Percentiles rank a stretch among this genome's conserved stretches.
phyloP scores from a whole-genome alignment of 1,140 invertebrate species.

The Euura saliciscinereae region DNA sequence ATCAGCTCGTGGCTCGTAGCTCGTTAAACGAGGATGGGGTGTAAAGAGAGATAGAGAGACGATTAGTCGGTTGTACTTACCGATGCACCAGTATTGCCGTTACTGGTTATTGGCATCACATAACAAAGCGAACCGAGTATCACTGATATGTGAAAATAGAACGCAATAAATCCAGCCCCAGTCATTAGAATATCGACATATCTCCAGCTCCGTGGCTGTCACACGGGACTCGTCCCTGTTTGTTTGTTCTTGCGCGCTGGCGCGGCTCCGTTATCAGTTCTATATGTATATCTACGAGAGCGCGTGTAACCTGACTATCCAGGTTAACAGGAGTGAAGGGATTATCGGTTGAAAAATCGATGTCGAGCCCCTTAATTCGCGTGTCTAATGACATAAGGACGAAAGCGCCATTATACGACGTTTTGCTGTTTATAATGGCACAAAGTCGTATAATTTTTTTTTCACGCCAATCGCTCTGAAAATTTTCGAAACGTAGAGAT shows the following conservation, averaged over 20 bases:
- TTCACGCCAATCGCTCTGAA: too few species aligned
- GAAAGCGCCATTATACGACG: too few species aligned
- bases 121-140: slow-evolving; percentile 33
- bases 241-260: slow-evolving; percentile 42
- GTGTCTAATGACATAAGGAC: too few species aligned
- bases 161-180: not conserved
- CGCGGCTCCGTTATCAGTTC: not conserved
- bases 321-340: too few species aligned
- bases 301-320: too few species aligned
- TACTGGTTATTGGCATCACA: slow-evolving; percentile 56
- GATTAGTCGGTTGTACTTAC: slow-evolving; percentile 30
- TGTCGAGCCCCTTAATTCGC: too few species aligned
- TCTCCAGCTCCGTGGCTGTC: slow-evolving; percentile 2
- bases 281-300: not conserved
- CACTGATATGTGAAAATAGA: slow-evolving; percentile 11
- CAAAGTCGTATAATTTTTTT: too few species aligned
- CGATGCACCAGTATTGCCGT: slow-evolving; percentile 36
- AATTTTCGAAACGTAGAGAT: too few species aligned
- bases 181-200: slow-evolving; percentile 15
- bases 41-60: slow-evolving; percentile 6
- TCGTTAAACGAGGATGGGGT: slow-evolving; percentile 6
- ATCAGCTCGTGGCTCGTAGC: not conserved
- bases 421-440: too few species aligned
- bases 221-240: slow-evolving; percentile 25
- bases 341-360: too few species aligned